Evolutionary conservation across 2,888 invertebrate species (phyloP), one percentile per base, ranked within the genome.

Genomic region (Diadromus collaris): DNA sequence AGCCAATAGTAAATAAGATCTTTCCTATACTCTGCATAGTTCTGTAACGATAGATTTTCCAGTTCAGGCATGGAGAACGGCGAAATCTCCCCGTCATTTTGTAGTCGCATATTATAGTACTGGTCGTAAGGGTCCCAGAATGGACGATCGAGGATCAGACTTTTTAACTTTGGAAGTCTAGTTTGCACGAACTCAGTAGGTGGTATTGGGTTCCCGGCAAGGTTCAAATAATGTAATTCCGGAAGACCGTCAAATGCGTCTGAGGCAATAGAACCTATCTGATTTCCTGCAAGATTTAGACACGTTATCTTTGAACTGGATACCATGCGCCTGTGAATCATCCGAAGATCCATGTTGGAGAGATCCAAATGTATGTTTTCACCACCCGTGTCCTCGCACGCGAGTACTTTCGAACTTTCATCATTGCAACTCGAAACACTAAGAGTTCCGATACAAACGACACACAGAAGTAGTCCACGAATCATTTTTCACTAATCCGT

Each of bases 281-380:
- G 6, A 67, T 74, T 74, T 4, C 19, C 60, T 6, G 38, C 64
- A 16, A 76, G 65, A 70, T 76, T 76, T 4, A 76, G 21, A 32
- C 76, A 71, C 9, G 58, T 65, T 4, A 76, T 29, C 10, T 65
- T 29, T n/a, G 19, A 1, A n/a, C 60, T 27, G 1, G 60, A 44
- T 41, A 29, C 51, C n/a, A 71, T 71, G 19, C 32, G 21, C 29
- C 60, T 71, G 2, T n/a, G n/a, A 13, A 76, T 60, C 3, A 7
- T 5, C 1, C 6, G 16, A 6, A 76, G 10, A 7, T 48, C 70
- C 48, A 71, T 41, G 13, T 44, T 32, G 4, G 76, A 76, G n/a
- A 76, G 48, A 54, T 76, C 60, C 27, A 74, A 41, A 67, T 67
- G 51, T 10, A 74, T 27, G 16, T 74, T 41, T 3, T 24, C 34